Evolutionary conservation across 1,140 invertebrate genomes (phyloP).

Genomic region (Zaprionus lachaisei): DNA sequence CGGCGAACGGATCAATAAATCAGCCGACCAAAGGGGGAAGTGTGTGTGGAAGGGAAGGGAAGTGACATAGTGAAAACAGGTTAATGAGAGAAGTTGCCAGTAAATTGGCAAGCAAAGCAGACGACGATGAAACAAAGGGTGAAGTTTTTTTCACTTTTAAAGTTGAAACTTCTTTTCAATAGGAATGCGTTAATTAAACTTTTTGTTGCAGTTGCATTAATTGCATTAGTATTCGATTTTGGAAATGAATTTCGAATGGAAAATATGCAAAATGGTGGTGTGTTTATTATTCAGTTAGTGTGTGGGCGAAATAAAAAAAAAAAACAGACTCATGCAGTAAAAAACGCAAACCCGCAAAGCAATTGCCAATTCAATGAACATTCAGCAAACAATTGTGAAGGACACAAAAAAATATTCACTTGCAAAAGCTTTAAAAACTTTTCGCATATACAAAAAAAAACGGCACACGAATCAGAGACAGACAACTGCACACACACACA

Average conservation of each 20-base stretch:
- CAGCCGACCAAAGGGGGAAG: neutral
- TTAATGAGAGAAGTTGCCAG: slow-evolving; percentile 2
- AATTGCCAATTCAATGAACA: slow-evolving; percentile 71
- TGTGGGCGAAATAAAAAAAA: slow-evolving; percentile 11
- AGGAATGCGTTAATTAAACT: neutral
- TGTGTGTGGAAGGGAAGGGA: neutral
- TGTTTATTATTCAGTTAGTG: slow-evolving; percentile 38
- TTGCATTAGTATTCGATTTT: slow-evolving; percentile 2
- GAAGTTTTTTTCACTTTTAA: neutral
- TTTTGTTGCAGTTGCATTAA: neutral
- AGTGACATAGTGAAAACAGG: slow-evolving; percentile 18
- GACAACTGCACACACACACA: neutral
- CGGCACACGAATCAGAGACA: slow-evolving; percentile 3
- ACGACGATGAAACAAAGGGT: neutral
- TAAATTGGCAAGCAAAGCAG: slow-evolving; percentile 4
- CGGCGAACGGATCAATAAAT: slow-evolving; percentile 14
- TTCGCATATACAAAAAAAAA: slow-evolving; percentile 32
- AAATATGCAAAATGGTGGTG: neutral
- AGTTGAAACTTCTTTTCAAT: neutral
- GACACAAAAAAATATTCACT: slow-evolving; percentile 18
- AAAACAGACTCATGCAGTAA: slow-evolving; percentile 17
- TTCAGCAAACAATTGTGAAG: slow-evolving; percentile 45
- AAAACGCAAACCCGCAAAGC: slow-evolving; percentile 57
- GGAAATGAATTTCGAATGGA: neutral
- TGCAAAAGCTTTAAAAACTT: slow-evolving; percentile 45